Base-by-base conservation (phyloP, 2,113 vertebrate species). In the Nipponia nippon region DNA sequence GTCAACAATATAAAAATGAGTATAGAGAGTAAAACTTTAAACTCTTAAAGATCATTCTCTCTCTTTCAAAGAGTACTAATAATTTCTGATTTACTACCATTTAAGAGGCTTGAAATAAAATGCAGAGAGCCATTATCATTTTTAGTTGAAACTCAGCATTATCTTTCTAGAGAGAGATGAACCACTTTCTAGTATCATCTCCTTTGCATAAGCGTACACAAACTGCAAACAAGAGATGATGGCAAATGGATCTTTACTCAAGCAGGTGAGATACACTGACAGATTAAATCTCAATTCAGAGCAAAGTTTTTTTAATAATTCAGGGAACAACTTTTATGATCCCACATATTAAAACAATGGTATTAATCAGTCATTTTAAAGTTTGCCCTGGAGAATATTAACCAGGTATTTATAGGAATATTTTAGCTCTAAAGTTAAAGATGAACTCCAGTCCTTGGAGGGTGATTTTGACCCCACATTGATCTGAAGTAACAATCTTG, bases 1-100 rank as follows among this genome's bases (percentile, higher is more conserved):
- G 49, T 86, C 79, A 95, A 80, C 73, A 87, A 84, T 62, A 44
- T 36, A 53, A 70, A 29, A 73, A 53, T 36, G 4, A 42, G 6
- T 34, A 30, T 80, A 94, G 85, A 30, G 71, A 94, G 92, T 94
- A 95, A 96, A 96, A 90, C 79, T 83, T 93, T 88, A 95, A 95
- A 89, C 46, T 21, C 58, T 85, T 40, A 85, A 50, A 91, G 26
- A 38, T 40, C 3, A 9, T 76, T 92, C 38, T n/a, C 34, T n/a
- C 55, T 86, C 19, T 49, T 36, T 56, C 32, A 70, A 63, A 46
- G 15, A n/a, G 14, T 32, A 63, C 13, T 9, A 49, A 63, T 96
- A 96, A 93, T 95, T 90, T 97, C 93, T 70, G 16, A 12, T 76
- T 96, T 83, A 89, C 18, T 84, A 89, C 77, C 22, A 91, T 82